A percentile compares a stretch with the other conserved stretches of the same genome.
phyloP scores from a whole-genome alignment of 2,888 invertebrate species.

The Tinea semifulvella region DNA sequence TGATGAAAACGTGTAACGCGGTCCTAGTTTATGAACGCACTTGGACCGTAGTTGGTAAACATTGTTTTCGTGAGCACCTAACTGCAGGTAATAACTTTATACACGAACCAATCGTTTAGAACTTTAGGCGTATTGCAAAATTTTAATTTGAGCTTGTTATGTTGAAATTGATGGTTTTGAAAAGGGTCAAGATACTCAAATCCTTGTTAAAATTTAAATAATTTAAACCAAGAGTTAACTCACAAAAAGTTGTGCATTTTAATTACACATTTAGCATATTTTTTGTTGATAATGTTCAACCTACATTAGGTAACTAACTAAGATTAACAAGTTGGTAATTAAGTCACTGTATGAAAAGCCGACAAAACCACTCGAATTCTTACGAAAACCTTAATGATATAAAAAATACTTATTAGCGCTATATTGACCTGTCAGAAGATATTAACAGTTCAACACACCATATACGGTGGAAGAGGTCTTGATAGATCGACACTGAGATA shows the following conservation, averaged over 20 bases:
- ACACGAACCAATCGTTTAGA: slow-evolving; percentile 9
- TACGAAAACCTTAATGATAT: slow-evolving; percentile 1
- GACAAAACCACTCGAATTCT: too few relatives aligned
- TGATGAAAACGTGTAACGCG: slow-evolving; percentile 37
- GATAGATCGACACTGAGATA: slow-evolving; percentile 1
- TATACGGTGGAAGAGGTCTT: not conserved
- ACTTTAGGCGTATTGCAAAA: not conserved
- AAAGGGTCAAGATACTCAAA: too few relatives aligned
- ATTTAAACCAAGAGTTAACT: too few relatives aligned
- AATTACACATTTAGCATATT: too few relatives aligned
- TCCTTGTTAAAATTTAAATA: too few relatives aligned
- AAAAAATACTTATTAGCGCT: not conserved
- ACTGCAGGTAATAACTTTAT: slow-evolving; percentile 22
- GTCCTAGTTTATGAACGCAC: slow-evolving; percentile 24
- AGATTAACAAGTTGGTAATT: too few relatives aligned
- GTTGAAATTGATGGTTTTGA: not conserved
- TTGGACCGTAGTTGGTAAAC: slow-evolving; percentile 17
- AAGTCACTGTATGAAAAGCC: too few relatives aligned
- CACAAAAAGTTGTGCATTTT: too few relatives aligned
- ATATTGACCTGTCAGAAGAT: not conserved
- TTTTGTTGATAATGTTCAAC: too few relatives aligned
- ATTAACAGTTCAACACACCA: slow-evolving; percentile 7
- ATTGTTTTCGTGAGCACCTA: slow-evolving; percentile 28
- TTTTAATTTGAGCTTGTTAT: not conserved
- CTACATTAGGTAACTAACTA: too few relatives aligned